Percentiles rank a stretch among this genome's conserved stretches.
Conservation (phyloP, 2,113 vertebrate species). For the Erpornis zantholeuca region DNA sequence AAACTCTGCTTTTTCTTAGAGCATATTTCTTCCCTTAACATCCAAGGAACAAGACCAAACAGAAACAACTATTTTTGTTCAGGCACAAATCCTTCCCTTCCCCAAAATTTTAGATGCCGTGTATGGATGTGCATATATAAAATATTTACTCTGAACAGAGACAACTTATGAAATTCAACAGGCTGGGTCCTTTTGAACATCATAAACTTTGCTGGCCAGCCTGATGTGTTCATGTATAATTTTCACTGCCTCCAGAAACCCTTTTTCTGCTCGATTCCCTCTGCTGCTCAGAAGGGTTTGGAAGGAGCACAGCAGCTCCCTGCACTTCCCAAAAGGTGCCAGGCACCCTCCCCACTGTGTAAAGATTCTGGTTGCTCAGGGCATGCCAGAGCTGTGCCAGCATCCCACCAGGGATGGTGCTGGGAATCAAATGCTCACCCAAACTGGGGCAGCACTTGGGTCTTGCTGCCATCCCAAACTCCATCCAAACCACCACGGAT, state of each 20-base stretch:
- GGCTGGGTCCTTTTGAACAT: background rate
- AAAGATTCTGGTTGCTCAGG: background rate
- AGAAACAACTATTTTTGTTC: background rate
- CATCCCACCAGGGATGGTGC: rapidly evolving
- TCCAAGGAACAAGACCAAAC: background rate
- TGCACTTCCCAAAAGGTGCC: background rate
- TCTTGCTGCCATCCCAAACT: background rate
- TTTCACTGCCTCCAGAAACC: background rate
- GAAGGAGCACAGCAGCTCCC: background rate
- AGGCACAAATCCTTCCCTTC: background rate
- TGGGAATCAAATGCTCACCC: rapidly evolving
- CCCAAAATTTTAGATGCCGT: background rate
- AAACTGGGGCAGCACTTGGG: background rate
- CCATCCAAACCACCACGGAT: background rate
- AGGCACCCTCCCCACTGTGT: background rate
- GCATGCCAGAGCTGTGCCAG: rapidly evolving
- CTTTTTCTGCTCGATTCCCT: background rate
- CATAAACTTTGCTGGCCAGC: background rate
- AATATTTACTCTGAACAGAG: background rate
- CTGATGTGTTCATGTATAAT: background rate
- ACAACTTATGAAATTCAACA: background rate
- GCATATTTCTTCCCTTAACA: background rate
- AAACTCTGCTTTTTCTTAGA: background rate
- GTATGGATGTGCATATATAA: background rate
- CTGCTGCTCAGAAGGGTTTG: background rate